These are phyloP conservation scores for Calephelis virginiensis DNA, from an alignment of 1,140 invertebrate species.

Conservation along the genomic window DNA sequence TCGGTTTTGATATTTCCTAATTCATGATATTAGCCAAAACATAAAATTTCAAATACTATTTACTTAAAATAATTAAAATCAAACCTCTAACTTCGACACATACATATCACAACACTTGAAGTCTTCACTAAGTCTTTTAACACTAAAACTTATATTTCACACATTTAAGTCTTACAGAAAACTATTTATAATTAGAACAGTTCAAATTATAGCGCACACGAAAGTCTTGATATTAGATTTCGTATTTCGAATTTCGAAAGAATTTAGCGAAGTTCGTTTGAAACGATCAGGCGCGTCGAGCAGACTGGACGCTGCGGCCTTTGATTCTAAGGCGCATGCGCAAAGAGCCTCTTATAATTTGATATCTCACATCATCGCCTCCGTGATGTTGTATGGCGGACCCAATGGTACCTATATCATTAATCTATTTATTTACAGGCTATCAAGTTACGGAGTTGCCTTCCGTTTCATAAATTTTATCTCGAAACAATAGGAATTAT, in stretches of 20 bases:
- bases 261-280: constrained; percentile 51
- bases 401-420: constrained; percentile 48
- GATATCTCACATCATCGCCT: constrained; percentile 71
- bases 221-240: constrained; percentile 23
- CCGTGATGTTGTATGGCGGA: constrained; percentile 64
- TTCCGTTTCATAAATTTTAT: constrained; percentile 3
- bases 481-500: no score
- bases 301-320: constrained; percentile 58
- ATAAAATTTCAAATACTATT: no score
- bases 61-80: neutral
- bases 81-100: constrained; percentile 12
- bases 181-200: neutral
- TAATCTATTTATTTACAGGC: constrained; percentile 35
- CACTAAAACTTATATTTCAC: neutral
- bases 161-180: neutral
- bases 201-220: constrained; percentile 27
- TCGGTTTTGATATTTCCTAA: no score
- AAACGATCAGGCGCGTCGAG: constrained; percentile 46
- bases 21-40: no score
- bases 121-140: constrained; percentile 10
- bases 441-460: neutral
- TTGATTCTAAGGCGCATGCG: constrained; percentile 53
- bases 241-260: constrained; percentile 39
- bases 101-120: constrained; percentile 8
- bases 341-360: constrained; percentile 67